phyloP scores from a whole-genome alignment of 2,113 vertebrate species.

The Cettia cetti region DNA sequence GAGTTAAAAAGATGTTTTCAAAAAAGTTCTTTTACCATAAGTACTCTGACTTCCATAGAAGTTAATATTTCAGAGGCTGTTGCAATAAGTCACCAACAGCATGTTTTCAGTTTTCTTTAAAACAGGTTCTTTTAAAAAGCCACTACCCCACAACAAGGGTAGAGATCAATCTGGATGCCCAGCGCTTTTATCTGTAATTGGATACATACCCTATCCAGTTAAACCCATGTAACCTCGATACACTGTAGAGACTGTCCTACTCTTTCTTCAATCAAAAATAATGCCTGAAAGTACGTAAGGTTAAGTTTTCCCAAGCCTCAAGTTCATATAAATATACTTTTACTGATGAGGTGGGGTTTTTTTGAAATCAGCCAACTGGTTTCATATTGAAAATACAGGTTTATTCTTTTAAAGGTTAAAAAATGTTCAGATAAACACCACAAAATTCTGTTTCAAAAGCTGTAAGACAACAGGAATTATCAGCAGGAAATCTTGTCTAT shows the following conservation, averaged over 20 bases:
- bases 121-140: not conserved
- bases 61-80: constrained; percentile 3
- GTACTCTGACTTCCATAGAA: not conserved
- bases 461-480: not conserved
- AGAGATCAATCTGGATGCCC: not conserved
- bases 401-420: not conserved
- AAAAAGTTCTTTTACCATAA: not conserved
- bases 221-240: not conserved
- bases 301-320: not conserved
- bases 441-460: not conserved
- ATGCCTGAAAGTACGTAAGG: not conserved
- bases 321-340: not conserved
- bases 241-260: not conserved
- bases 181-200: not conserved
- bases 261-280: not conserved
- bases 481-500: not conserved
- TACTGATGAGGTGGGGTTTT: not conserved
- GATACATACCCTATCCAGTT: not conserved
- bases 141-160: not conserved
- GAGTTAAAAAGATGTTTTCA: not conserved
- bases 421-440: not conserved
- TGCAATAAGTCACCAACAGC: not conserved
- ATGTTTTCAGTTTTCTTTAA: not conserved
- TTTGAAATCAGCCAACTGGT: not conserved
- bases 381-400: not conserved